These are phyloP conservation scores for fruit fly (Drosophila melanogaster) DNA, from an alignment of 1,140 invertebrate genomes.

Conservation along the genomic window Release_6_plus_ISO1_MT NT_033777.3:27915001-27915500, in stretches of 20 bases:
- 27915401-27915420: conserved; percentile 88
- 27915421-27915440: conserved; percentile 90
- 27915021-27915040: conserved; percentile 3
- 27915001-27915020: neutral
- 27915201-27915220: conserved; percentile 41
- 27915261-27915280: conserved; percentile 87
- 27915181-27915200: conserved; percentile 22
- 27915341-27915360: conserved; percentile 64
- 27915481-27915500: conserved; percentile 87
- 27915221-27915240: conserved; percentile 12
- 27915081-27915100: conserved; percentile 40
- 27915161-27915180: conserved; percentile 21
- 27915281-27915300: conserved; percentile 88
- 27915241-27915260: conserved; percentile 85
- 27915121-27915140: conserved; percentile 70
- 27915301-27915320: conserved; percentile 89
- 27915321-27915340: conserved; percentile 88
- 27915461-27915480: conserved; percentile 87
- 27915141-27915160: conserved; percentile 64
- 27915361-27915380: neutral
- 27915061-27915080: conserved; percentile 60
- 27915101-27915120: conserved; percentile 60
- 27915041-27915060: conserved; percentile 9
- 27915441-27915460: conserved; percentile 88
- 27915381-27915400: conserved; percentile 85